These are phyloP conservation scores for Mongoloraphidia duomilia DNA, from an alignment of 2,888 invertebrate species.

Conservation along the genomic window DNA sequence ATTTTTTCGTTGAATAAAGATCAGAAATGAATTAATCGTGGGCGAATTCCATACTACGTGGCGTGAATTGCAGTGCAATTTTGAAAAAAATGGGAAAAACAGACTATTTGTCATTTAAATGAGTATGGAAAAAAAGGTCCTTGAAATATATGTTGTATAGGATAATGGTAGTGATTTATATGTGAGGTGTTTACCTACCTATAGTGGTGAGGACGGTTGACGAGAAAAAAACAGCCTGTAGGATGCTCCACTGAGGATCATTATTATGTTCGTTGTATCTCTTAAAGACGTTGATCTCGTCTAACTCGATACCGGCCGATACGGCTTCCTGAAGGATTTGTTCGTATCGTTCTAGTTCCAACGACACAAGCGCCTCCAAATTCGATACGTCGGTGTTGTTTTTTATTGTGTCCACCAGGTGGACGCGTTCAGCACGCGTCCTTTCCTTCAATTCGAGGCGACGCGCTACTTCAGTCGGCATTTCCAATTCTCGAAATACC, in stretches of 20 bases:
- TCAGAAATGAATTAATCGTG: too few relatives aligned
- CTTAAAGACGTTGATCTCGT: conserved; percentile 16
- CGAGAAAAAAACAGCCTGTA: conserved; percentile 78
- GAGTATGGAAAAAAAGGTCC: too few relatives aligned
- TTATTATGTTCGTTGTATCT: conserved; percentile 16
- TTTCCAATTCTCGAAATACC: conserved; percentile 67
- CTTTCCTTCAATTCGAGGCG: conserved; percentile 31
- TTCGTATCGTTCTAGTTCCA: conserved; percentile 37
- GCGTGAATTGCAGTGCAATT: too few relatives aligned
- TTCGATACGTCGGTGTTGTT: conserved; percentile 43
- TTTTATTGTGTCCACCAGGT: conserved; percentile 43
- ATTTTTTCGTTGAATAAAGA: too few relatives aligned
- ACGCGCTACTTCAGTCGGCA: conserved; percentile 58
- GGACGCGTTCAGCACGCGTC: conserved; percentile 36
- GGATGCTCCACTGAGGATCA: conserved; percentile 52
- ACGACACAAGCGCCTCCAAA: conserved; percentile 39
- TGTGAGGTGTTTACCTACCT: conserved; percentile 40
- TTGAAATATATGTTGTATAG: too few relatives aligned
- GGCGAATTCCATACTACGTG: too few relatives aligned
- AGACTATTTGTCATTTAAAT: too few relatives aligned
- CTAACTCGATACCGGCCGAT: conserved; percentile 43
- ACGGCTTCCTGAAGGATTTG: conserved; percentile 58
- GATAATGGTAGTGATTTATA: too few relatives aligned
- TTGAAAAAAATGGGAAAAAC: too few relatives aligned
- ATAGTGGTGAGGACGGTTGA: conserved; percentile 85